Evolutionary conservation across 1,140 invertebrate genomes (phyloP).

Genomic region (Coenobita brevimanus): DNA sequence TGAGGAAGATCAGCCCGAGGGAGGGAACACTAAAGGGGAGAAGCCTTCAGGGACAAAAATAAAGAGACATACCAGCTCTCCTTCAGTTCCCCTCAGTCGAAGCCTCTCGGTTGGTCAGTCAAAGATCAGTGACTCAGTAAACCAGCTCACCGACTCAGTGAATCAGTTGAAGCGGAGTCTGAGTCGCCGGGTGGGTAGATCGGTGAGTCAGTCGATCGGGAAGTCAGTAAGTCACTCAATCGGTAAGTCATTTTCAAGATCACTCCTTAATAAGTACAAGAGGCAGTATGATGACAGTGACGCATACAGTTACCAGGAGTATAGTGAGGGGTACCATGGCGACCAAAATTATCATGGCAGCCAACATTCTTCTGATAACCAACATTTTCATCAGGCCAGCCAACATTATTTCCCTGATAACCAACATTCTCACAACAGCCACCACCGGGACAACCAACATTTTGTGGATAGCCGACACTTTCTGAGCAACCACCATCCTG

Average conservation of each 20-base stretch:
- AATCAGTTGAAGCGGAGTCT: conserved; percentile 26
- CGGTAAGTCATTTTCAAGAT: conserved; percentile 23
- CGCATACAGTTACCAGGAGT: no score
- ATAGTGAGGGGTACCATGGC: no score
- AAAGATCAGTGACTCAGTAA: conserved; percentile 40
- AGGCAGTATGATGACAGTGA: conserved; percentile 33
- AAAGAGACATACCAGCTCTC: conserved; percentile 13
- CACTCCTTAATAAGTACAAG: conserved; percentile 29
- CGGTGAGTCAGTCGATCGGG: conserved; percentile 26
- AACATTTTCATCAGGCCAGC: no score
- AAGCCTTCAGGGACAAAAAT: neutral
- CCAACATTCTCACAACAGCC: no score
- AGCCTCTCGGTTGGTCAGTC: conserved; percentile 34
- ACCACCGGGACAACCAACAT: no score
- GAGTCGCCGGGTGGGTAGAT: conserved; percentile 29
- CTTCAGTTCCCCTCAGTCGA: conserved; percentile 5
- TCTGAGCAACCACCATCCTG: no score
- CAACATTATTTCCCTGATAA: no score
- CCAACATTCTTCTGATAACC: no score
- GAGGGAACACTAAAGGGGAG: no score
- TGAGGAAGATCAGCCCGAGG: no score
- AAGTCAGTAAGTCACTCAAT: conserved; percentile 25
- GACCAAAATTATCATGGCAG: no score
- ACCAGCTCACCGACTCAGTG: conserved; percentile 39
- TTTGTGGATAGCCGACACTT: no score